These are phyloP conservation scores for Cebus imitator DNA, from an alignment of 2,113 vertebrate genomes.

Conservation along the genomic window DNA sequence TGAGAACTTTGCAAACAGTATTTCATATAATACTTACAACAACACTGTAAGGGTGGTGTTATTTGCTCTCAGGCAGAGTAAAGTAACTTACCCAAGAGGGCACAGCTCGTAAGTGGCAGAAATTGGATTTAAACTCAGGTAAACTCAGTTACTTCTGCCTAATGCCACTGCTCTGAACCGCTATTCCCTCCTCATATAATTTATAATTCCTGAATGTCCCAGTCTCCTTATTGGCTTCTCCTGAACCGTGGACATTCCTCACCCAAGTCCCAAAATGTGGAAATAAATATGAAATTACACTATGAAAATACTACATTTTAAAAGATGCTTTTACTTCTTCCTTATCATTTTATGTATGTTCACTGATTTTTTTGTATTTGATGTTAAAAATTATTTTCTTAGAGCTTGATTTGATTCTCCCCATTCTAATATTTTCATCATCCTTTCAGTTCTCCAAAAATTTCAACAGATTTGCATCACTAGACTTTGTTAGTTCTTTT, in stretches of 20 bases:
- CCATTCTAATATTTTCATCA: neutral
- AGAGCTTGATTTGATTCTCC: neutral
- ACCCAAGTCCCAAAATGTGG: neutral
- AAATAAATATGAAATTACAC: neutral
- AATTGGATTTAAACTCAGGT: neutral
- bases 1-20: neutral
- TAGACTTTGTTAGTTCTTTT: neutral
- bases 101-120: neutral
- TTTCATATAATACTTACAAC: neutral
- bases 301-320: neutral
- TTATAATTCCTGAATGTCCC: neutral
- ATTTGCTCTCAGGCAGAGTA: neutral
- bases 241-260: neutral
- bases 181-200: neutral
- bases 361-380: neutral
- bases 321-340: neutral
- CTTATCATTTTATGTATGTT: neutral
- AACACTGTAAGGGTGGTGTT: neutral
- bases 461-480: neutral
- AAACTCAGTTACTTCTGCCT: neutral
- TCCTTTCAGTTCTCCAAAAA: neutral
- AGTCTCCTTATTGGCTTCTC: neutral
- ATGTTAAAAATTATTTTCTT: conserved; percentile 16
- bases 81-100: neutral
- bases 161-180: neutral